Conservation (phyloP, 1,140 invertebrate genomes). For the Ladona fulva region DNA sequence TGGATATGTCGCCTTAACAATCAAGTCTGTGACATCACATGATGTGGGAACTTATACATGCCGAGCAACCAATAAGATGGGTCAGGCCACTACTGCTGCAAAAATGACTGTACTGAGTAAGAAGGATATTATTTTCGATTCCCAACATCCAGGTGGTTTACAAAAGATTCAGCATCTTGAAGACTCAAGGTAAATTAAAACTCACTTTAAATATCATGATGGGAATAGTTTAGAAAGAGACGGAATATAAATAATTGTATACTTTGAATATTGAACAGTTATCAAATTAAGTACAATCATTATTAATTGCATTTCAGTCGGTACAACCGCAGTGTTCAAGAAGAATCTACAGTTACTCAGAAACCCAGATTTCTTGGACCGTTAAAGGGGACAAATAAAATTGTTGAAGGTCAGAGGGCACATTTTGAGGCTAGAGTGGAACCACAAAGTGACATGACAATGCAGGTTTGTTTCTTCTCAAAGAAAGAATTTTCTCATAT, state of each 20-base stretch:
- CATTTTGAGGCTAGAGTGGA: constrained; percentile 94
- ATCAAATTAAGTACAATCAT: neutral
- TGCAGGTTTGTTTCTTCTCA: constrained; percentile 43
- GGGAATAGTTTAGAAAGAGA: too few species aligned
- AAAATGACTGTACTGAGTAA: constrained; percentile 78
- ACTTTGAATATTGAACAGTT: constrained; percentile 22
- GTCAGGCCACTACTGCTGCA: constrained; percentile 80
- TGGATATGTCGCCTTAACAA: constrained; percentile 91
- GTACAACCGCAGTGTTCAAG: constrained; percentile 43
- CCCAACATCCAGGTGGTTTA: constrained; percentile 75
- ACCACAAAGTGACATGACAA: constrained; percentile 79
- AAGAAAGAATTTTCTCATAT: too few species aligned
- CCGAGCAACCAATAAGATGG: constrained; percentile 75
- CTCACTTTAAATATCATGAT: neutral
- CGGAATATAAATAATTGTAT: too few species aligned
- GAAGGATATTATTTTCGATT: constrained; percentile 75
- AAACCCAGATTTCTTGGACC: constrained; percentile 77
- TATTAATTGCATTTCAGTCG: constrained; percentile 29
- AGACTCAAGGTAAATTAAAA: constrained; percentile 51
- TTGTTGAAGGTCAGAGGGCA: constrained; percentile 90
- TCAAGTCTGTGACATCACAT: constrained; percentile 81
- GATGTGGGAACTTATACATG: constrained; percentile 91
- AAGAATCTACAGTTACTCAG: constrained; percentile 65
- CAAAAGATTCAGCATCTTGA: constrained; percentile 84
- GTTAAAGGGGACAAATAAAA: constrained; percentile 81